phyloP scores from a whole-genome alignment of 2,888 invertebrate genomes.

The Ornithoptera priamus region DNA sequence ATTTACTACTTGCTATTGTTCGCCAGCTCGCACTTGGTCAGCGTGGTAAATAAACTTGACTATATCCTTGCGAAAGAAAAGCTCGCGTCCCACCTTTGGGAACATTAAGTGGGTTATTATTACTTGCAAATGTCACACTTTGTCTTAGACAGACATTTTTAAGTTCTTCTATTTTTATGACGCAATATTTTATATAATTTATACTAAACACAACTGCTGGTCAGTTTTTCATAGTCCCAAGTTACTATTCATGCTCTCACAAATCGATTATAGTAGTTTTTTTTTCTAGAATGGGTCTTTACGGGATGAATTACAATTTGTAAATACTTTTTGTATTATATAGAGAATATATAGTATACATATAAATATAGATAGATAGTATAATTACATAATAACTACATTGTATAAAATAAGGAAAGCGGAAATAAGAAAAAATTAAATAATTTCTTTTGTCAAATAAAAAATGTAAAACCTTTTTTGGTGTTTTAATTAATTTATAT shows the following conservation, averaged over 20 bases:
- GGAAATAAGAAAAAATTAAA: conserved; percentile 74
- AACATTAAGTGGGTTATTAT: background rate
- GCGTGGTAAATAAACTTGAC: too few species aligned
- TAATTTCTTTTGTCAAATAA: conserved; percentile 80
- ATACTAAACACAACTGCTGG: conserved; percentile 20
- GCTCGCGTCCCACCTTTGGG: too few species aligned
- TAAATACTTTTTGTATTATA: conserved; percentile 78
- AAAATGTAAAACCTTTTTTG: conserved; percentile 62
- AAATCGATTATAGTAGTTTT: conserved; percentile 34
- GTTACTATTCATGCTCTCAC: conserved; percentile 22
- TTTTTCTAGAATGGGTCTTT: conserved; percentile 64
- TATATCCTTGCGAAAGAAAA: too few species aligned
- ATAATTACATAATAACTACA: conserved; percentile 76
- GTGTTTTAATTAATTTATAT: conserved; percentile 44
- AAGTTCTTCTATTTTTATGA: background rate
- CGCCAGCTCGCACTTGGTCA: too few species aligned
- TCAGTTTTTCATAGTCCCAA: conserved; percentile 16
- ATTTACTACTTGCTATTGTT: too few species aligned
- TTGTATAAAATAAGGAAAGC: conserved; percentile 73
- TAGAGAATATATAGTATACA: conserved; percentile 70
- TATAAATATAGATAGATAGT: conserved; percentile 76
- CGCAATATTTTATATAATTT: background rate
- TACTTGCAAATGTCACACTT: background rate
- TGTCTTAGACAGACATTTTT: background rate
- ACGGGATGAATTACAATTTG: conserved; percentile 68